Base-by-base conservation (phyloP, 2,797 vertebrate species). In the Emys orbicularis region DNA sequence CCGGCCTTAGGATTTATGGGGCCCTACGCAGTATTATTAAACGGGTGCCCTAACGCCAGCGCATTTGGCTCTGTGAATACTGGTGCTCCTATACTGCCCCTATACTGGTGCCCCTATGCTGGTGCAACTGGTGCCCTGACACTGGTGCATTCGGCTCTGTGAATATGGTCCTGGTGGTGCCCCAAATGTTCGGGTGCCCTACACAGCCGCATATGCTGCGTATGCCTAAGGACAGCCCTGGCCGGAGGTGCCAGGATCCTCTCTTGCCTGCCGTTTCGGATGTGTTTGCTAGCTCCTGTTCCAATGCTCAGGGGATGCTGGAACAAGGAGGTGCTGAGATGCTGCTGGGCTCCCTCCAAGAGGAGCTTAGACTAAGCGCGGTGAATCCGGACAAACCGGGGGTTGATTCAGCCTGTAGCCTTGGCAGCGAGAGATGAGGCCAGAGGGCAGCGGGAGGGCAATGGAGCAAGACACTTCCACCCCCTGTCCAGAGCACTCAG, bases 251-350 rank as follows among this genome's bases (percentile, higher is more conserved):
- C 72, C 84, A 8, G 0, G 37, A 92, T 41, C 12, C 41, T 23
- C 37, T 25, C 25, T 44, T 44, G 41, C 61, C 61, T 3, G 16
- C 34, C 4, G 2, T 65, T n/a, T 65, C 34, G 7, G 61, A 65
- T 8, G 61, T 2, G 15, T 15, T 65, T 10, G n/a, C 65, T 21
- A 11, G 19, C 41, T 72, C n/a, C 65, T 68, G 65, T n/a, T n/a
- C 6, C n/a, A 68, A 68, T n/a, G 65, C 65, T 21, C 8, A 3
- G n/a, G 18, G 19, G 8, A n/a, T n/a, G 41, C 37, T 44, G 85
- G 96, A 93, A 94, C 94, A 96, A 96, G 96, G 95, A 89, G 94
- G 95, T 91, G 52, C 96, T 94, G 95, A 93, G 96, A 91, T 31
- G 2, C 0, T 1, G 79, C 89, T 96, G 95, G 95, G 95, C 88